Percentiles rank a stretch among this genome's conserved stretches.
Evolutionary conservation across 2,888 invertebrate genomes (phyloP).

Genomic region (Carabus problematicus): DNA sequence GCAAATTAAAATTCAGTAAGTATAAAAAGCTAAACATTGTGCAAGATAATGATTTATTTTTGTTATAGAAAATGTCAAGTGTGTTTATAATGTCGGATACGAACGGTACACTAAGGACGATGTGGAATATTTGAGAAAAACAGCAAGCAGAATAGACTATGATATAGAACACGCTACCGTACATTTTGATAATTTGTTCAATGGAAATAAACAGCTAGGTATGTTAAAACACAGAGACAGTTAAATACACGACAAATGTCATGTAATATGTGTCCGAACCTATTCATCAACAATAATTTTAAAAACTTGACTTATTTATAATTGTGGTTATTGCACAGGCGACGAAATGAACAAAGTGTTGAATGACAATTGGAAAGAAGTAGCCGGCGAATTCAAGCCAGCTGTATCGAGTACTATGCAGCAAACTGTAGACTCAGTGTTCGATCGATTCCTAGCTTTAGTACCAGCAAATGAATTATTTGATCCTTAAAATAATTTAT

Average conservation of each 20-base stretch:
- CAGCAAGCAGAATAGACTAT: not conserved
- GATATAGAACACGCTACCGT: not conserved
- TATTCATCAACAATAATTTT: not conserved
- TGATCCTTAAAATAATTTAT: too few relatives aligned
- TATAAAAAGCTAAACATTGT: not conserved
- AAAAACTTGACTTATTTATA: not conserved
- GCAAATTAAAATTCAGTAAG: conserved; percentile 52
- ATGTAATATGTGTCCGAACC: too few relatives aligned
- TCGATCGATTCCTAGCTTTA: too few relatives aligned
- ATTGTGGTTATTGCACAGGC: conserved; percentile 44
- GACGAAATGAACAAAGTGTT: conserved; percentile 46
- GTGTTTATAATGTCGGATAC: not conserved
- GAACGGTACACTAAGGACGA: conserved; percentile 11
- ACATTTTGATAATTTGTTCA: conserved; percentile 40
- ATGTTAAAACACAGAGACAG: not conserved
- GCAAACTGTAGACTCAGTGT: too few relatives aligned
- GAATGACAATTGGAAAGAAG: conserved; percentile 49
- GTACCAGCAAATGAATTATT: too few relatives aligned
- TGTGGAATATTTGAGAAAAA: not conserved
- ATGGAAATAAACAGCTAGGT: conserved; percentile 45
- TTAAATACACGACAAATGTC: too few relatives aligned
- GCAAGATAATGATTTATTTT: not conserved
- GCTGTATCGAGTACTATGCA: not conserved
- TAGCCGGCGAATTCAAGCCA: conserved; percentile 45
- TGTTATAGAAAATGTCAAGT: conserved; percentile 7